Conservation (phyloP, 2,113 vertebrate species). For the Pantherophis guttatus region DNA sequence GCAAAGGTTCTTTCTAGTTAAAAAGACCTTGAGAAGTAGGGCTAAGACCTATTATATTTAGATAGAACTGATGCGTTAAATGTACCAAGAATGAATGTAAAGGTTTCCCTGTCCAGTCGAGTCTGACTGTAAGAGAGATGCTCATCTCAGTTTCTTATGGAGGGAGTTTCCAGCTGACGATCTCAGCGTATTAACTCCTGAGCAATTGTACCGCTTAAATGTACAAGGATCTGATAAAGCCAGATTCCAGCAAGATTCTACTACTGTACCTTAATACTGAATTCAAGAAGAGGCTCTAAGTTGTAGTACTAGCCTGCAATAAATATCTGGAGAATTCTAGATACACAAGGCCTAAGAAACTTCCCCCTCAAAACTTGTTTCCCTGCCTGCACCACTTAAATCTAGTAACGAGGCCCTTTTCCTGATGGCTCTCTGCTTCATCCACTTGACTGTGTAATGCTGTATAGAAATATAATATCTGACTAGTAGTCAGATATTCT, state of each 20-base stretch:
- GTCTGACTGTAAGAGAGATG: too few relatives aligned
- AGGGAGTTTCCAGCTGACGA: background rate
- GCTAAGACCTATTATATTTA: background rate
- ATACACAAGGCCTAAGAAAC: background rate
- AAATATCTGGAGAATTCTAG: background rate
- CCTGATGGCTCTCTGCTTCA: background rate
- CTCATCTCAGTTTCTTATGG: too few relatives aligned
- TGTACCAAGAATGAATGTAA: background rate
- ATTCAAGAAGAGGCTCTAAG: background rate
- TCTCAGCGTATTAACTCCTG: background rate
- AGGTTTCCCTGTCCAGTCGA: too few relatives aligned
- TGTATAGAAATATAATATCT: background rate
- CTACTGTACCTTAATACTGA: background rate
- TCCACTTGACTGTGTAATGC: background rate
- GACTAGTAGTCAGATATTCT: background rate
- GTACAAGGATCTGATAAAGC: background rate
- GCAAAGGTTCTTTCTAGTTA: background rate
- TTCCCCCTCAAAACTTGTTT: background rate
- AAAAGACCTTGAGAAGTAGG: background rate
- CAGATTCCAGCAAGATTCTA: background rate
- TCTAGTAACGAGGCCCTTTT: background rate
- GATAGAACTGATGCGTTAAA: background rate
- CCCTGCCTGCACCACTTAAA: background rate
- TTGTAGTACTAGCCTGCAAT: background rate
- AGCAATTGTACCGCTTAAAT: background rate